Evolutionary conservation across 2,888 invertebrate genomes (phyloP).

Genomic region (Chloroclysta siterata): DNA sequence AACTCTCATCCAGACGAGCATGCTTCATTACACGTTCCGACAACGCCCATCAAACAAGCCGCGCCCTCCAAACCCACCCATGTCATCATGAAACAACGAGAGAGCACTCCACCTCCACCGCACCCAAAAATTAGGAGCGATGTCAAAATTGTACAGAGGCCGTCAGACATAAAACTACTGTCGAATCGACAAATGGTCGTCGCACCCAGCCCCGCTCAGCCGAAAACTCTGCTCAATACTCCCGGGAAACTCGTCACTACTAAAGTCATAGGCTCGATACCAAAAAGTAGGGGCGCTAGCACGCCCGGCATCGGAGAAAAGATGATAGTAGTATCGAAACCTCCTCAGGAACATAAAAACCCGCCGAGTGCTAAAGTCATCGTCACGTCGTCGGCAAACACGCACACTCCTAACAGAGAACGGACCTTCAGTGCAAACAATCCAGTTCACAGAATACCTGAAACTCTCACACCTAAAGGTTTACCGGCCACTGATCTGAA

Average conservation of each 20-base stretch:
- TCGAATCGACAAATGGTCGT: constrained; percentile 75
- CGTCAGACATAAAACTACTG: constrained; percentile 73
- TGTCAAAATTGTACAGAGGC: constrained; percentile 75
- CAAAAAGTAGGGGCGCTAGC: constrained; percentile 58
- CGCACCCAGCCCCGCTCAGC: constrained; percentile 66
- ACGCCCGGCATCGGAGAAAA: constrained; percentile 66
- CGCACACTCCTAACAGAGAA: constrained; percentile 60
- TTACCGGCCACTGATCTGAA: constrained; percentile 79
- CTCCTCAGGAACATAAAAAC: constrained; percentile 62
- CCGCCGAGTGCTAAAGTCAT: constrained; percentile 69
- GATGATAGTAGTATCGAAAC: constrained; percentile 79
- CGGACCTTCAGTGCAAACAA: constrained; percentile 58
- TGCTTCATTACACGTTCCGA: constrained; percentile 61
- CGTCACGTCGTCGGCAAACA: constrained; percentile 64
- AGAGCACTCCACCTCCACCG: constrained; percentile 43
- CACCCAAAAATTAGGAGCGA: constrained; percentile 75
- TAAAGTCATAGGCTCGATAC: constrained; percentile 73
- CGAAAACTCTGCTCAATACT: constrained; percentile 63
- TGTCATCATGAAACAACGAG: constrained; percentile 73
- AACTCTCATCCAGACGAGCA: constrained; percentile 66
- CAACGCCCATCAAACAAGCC: constrained; percentile 61
- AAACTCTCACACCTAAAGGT: constrained; percentile 74
- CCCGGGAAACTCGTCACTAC: constrained; percentile 73
- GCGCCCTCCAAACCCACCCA: constrained; percentile 70
- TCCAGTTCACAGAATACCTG: constrained; percentile 63